Evolutionary conservation across 2,888 invertebrate genomes (phyloP), one percentile per base, ranked within the genome.

Genomic region (Nomada fabriciana): DNA sequence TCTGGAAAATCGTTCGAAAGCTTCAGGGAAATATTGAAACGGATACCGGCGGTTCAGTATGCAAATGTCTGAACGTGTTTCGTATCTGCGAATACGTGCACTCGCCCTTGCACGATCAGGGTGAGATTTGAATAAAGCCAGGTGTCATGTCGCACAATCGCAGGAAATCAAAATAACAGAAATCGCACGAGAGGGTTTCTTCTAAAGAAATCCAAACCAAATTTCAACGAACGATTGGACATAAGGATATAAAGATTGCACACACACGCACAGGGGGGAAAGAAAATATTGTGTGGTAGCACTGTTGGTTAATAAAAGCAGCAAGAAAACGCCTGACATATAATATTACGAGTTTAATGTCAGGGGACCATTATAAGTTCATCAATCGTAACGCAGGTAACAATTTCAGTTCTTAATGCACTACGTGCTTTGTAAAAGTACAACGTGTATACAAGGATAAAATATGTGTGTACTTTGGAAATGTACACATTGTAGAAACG

Each of bases 341-440:
- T 20, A 18, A 15, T 47, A 47, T 47, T 63, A 47, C n/a, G n/a
- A 43, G 47, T 20, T 63, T 47, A 5, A 23, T 47, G 15, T n/a
- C 15, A 15, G 15, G 10, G 13, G 63, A 0, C 23, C 13, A 47
- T 63, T 63, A 63, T 47, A 63, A 63, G 15, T 15, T 3, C 63
- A 63, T 63, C 23, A 47, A 63, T 63, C 63, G 47, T 47, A 23
- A 15, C 47, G 23, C 18, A 63, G 43, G 43, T 63, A 47, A 63
- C 47, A 15, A 47, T 63, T 43, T 63, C 23, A 63, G 23, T 63
- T 63, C 47, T 47, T 23, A 63, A 23, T 9, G 23, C 42, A 36
- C 36, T 63, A 23, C 47, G 18, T n/a, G 20, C 11, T 63, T 47
- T 15, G 18, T n/a, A 7, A 47, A 63, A 23, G 23, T 20, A 2